These are phyloP conservation scores for Epirrhoe alternata DNA, from an alignment of 2,888 invertebrate species.

Conservation along the genomic window DNA sequence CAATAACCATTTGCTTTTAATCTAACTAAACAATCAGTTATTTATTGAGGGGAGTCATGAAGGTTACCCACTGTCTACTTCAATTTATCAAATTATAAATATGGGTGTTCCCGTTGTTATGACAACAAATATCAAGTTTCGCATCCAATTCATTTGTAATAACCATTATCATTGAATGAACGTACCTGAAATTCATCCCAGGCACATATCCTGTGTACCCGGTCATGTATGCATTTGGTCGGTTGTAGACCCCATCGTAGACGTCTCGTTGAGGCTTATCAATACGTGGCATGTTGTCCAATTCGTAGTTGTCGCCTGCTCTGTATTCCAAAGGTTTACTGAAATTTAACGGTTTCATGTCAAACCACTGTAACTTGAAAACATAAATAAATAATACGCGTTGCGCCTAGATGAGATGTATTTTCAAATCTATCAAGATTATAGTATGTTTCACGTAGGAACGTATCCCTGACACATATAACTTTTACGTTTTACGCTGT, in stretches of 20 bases:
- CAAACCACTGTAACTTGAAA: neutral
- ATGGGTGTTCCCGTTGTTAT: constrained; percentile 31
- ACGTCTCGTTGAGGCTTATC: constrained; percentile 72
- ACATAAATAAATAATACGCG: neutral
- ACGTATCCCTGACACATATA: no score
- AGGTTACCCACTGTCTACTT: constrained; percentile 17
- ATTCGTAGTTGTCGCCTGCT: constrained; percentile 79
- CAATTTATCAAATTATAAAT: constrained; percentile 25
- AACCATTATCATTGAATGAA: neutral
- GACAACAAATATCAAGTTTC: constrained; percentile 23
- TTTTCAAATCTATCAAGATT: no score
- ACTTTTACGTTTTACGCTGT: no score
- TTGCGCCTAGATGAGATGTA: neutral
- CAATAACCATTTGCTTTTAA: neutral
- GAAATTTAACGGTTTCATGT: constrained; percentile 37
- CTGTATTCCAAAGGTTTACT: constrained; percentile 85
- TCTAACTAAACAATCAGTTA: neutral
- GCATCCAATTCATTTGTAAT: neutral
- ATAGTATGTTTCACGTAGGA: no score
- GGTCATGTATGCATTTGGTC: constrained; percentile 85
- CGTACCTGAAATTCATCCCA: constrained; percentile 85
- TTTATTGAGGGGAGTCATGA: constrained; percentile 8
- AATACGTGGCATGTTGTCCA: constrained; percentile 64
- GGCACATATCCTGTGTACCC: constrained; percentile 91
- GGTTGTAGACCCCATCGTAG: constrained; percentile 71